Base-by-base conservation (phyloP, 2,113 vertebrate genomes). In the Myiopsitta monachus region DNA sequence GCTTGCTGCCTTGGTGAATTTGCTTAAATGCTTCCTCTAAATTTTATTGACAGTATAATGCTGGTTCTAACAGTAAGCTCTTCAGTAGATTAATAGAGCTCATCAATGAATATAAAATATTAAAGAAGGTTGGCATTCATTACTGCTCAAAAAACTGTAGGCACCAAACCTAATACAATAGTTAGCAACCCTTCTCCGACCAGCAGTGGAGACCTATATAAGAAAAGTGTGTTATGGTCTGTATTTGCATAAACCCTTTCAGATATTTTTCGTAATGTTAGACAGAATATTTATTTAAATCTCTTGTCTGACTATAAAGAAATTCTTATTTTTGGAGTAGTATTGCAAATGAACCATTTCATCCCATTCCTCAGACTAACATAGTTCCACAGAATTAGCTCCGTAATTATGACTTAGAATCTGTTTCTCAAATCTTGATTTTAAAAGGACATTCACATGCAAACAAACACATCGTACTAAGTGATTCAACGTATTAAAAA, bases 61-160 rank as follows among this genome's bases (percentile, higher is more conserved):
- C 72, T 73, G 24, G 24, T 92, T 91, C 36, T 90, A 94, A 90
- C 47, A 77, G 75, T 39, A 57, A 93, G 64, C 55, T 88, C 70
- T 78, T 93, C 92, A 61, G 75, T 84, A 55, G 84, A 91, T 95
- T 96, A 96, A 96, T 63, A 93, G 52, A 94, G 23, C 78, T 94
- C 72, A 97, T 94, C 95, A 96, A 95, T 69, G 55, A 73, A 63
- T 69, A 61, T 92, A 88, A 96, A 95, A 95, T 97, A 95, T 96
- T 96, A 90, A 95, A 82, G 64, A 92, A 79, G 44, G 33, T 19
- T 90, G 55, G 74, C 51, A 88, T 88, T 93, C 88, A 52, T 81
- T 87, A 68, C 44, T 70, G 72, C 44, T 90, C 74, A 95, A 90
- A 69, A 15, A 68, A 64, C 47, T 18, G 7, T 13, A 78, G 28